Percentiles rank a stretch among this genome's conserved stretches.
phyloP scores from a whole-genome alignment of 2,888 invertebrate species.

The Pseudanteris insignis region DNA sequence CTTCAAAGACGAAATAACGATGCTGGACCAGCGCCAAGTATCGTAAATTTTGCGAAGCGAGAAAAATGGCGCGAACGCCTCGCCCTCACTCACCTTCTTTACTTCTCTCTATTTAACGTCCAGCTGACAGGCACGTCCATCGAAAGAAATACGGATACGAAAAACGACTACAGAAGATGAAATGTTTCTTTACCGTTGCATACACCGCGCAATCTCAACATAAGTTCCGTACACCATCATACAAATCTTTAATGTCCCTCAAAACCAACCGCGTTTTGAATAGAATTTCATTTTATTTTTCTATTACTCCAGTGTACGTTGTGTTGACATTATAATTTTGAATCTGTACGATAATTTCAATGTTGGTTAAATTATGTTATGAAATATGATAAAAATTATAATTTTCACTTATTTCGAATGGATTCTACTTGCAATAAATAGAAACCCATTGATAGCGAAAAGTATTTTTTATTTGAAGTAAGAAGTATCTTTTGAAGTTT shows the following conservation, averaged over 20 bases:
- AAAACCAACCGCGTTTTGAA: not conserved
- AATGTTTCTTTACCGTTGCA: slow-evolving; percentile 39
- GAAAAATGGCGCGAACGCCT: slow-evolving; percentile 63
- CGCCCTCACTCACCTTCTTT: slow-evolving; percentile 47
- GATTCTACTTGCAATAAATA: no score
- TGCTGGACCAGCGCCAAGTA: slow-evolving; percentile 62
- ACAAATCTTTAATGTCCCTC: slow-evolving; percentile 2
- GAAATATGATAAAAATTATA: no score
- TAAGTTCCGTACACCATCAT: slow-evolving; percentile 13
- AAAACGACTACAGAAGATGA: slow-evolving; percentile 42
- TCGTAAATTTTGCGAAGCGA: slow-evolving; percentile 63
- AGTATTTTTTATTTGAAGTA: no score
- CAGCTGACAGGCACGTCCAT: slow-evolving; percentile 51
- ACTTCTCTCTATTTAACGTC: slow-evolving; percentile 49
- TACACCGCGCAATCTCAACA: slow-evolving; percentile 19
- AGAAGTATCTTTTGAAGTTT: no score
- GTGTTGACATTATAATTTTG: no score
- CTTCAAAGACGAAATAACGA: slow-evolving; percentile 61
- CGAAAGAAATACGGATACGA: slow-evolving; percentile 46
- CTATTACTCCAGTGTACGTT: no score
- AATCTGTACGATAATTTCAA: no score
- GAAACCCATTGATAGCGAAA: no score
- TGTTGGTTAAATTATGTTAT: no score
- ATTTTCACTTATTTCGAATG: no score
- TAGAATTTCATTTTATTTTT: no score